These are phyloP conservation scores for Catharus bicknelli DNA, from an alignment of 2,113 vertebrate species.

Conservation along the genomic window DNA sequence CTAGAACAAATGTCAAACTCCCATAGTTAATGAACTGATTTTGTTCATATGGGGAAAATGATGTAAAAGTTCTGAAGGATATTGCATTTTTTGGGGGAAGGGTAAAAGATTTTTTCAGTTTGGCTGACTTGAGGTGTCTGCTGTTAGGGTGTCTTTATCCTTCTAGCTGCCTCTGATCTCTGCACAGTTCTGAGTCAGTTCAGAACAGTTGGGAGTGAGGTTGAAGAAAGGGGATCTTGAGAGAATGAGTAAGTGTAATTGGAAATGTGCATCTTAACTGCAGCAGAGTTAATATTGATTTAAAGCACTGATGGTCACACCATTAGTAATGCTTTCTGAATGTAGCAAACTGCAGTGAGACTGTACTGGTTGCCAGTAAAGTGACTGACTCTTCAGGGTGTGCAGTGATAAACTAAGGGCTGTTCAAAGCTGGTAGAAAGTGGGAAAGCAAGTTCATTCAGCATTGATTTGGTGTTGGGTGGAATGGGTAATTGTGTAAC, in stretches of 20 bases:
- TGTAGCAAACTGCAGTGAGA: neutral
- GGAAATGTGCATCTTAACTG: neutral
- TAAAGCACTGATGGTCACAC: neutral
- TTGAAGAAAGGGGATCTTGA: neutral
- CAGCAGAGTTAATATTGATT: neutral
- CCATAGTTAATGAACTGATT: neutral
- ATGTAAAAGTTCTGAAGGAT: neutral
- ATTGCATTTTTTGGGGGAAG: neutral
- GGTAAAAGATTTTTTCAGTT: neutral
- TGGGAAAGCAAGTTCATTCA: neutral
- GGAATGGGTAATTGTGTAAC: neutral
- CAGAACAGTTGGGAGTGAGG: neutral
- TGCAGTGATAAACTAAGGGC: neutral
- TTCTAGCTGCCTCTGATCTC: neutral
- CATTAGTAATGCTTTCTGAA: neutral
- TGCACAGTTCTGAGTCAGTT: neutral
- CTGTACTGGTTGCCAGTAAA: neutral
- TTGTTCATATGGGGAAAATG: neutral
- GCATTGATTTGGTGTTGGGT: neutral
- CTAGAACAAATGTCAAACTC: neutral
- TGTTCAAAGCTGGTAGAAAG: neutral
- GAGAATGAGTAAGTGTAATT: neutral
- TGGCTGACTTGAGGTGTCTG: neutral
- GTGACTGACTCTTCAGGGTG: neutral
- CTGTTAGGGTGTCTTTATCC: neutral